Evolutionary conservation across 2,113 vertebrate species (phyloP), one percentile per base, ranked within the genome.

Genomic region (Smithornis capensis): DNA sequence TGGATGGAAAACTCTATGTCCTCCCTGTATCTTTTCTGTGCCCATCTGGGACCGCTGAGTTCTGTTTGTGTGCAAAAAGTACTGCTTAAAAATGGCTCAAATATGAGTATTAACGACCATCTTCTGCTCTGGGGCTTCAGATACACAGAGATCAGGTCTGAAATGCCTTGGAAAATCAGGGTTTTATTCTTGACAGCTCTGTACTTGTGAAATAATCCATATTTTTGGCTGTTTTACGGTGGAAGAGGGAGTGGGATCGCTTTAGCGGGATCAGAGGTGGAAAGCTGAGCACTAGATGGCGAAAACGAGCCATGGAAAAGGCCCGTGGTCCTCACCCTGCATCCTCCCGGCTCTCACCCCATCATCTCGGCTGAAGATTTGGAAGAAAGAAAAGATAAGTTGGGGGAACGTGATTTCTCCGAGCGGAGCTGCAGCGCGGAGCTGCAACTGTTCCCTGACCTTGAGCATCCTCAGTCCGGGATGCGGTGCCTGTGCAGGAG

Each of bases 231-330:
- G 24, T 4, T 2, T 67, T 25, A 14, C 2, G 0, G 2, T 7
- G 77, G 83, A 17, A 57, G 22, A 63, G 27, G 53, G 15, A 47
- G 55, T 2, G 6, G 77, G 65, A 10, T 28, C 4, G 8, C 19
- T 47, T 33, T 12, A 14, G 33, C 4, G 14, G 6, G 11, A 35
- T 40, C 19, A 12, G 27, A 2, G 6, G 21, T 4, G 13, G n/a
- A 14, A 19, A 35, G 45, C 37, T 57, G 67, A 60, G 78, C 94
- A 2, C 85, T 96, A 94, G 94, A 82, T 92, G 90, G 92, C 95
- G 79, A 93, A 76, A 94, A 84, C 35, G 93, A 73, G 53, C 89
- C 7, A 7, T 14, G 79, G 33, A 90, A 90, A 62, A 50, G 49
- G 17, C 6, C 8, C 0, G 4, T 25, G 24, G 25, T 56, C 57